Percentiles rank a stretch among this genome's conserved stretches.
These are phyloP conservation scores for Lypha dubia DNA, from an alignment of 2,888 invertebrate genomes.

Conservation along the genomic window DNA sequence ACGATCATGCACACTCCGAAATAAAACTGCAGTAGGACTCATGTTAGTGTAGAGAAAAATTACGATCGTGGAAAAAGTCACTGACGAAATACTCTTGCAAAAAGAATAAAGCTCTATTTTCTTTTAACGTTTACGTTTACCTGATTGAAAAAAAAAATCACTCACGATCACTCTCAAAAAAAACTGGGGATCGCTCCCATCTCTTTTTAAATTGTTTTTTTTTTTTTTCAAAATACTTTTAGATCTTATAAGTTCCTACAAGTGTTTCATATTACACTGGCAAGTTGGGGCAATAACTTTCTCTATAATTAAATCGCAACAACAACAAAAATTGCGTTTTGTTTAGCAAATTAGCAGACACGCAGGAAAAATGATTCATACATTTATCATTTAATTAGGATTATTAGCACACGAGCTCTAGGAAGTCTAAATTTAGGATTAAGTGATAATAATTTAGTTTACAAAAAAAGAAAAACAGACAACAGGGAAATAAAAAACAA, in stretches of 20 bases:
- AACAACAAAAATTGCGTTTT: constrained; percentile 41
- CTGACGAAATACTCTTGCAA: no score
- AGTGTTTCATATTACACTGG: constrained; percentile 18
- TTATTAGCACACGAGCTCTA: neutral
- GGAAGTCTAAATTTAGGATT: constrained; percentile 23
- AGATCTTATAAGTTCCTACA: constrained; percentile 25
- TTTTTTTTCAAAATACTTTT: constrained; percentile 41
- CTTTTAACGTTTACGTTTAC: no score
- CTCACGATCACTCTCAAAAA: no score
- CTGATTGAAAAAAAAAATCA: no score
- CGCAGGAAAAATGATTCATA: constrained; percentile 52
- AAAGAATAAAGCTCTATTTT: no score
- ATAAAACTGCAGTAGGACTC: no score
- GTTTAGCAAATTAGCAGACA: constrained; percentile 67
- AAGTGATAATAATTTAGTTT: neutral
- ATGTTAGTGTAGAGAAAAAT: no score
- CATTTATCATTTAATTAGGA: constrained; percentile 50
- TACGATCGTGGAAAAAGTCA: no score
- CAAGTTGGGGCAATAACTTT: neutral
- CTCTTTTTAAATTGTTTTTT: neutral
- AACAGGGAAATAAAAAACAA: neutral
- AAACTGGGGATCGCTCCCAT: neutral
- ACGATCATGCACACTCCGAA: no score
- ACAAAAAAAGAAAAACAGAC: neutral
- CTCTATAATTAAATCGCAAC: neutral